Evolutionary conservation across 2,888 invertebrate species (phyloP), one percentile per base, ranked within the genome.

Genomic region (Pterostichus madidus): DNA sequence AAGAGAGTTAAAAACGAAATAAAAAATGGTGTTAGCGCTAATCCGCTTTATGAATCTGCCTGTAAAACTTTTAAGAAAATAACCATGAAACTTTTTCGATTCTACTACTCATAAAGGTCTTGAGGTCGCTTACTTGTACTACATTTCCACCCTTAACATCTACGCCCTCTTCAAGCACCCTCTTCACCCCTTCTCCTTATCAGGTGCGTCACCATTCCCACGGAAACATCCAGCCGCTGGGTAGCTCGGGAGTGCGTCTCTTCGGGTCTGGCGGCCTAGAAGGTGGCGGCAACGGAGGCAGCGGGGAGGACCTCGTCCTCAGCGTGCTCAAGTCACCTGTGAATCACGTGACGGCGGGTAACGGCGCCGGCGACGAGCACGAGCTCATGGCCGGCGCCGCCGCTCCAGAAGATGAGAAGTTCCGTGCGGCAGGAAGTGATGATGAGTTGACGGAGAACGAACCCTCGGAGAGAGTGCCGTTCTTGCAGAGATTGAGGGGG

Each of bases 281-380:
- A 17, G 59, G 24, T 5, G 31, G 31, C 31, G 61, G 85, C 5
- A 92, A 4, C 7, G 64, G 64, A n/a, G 64, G 64, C 4, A 64
- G 64, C 35, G 53, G 85, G 4, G 92, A 92, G 86, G 93, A 93
- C 87, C 88, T 93, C 85, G 92, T 93, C 64, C 89, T 93, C 83
- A 93, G 93, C 86, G 93, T 93, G 52, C 90, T 93, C 82, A 93
- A 93, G 86, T 91, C 92, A 82, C 93, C 93, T 8, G 89, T 93
- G 83, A 90, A 90, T 86, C 90, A 90, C 87, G 88, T 90, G 85
- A 88, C 88, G 83, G 86, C 88, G 84, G 88, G 88, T 46, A 86
- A 86, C 35, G 73, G 49, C 17, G n/a, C 73, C 44, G 73, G 73
- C 46, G 76, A 52, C 49, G 90, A 90, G 84, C 90, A 89, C 85